phyloP scores from a whole-genome alignment of 1,140 invertebrate species.

The Ruditapes philippinarum region DNA sequence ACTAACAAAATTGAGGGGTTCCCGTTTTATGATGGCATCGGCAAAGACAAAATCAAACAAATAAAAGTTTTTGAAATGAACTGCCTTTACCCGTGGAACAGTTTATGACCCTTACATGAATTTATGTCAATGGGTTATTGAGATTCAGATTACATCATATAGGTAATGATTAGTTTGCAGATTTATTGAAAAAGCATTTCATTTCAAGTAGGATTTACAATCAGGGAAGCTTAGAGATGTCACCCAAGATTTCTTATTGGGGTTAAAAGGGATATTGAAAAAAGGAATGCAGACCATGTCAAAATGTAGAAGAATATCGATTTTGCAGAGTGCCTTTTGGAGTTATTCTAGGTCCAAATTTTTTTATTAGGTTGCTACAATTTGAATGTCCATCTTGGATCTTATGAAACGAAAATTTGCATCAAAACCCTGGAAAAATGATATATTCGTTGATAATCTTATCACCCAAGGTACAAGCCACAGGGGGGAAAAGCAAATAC shows the following conservation, averaged over 20 bases:
- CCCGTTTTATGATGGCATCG: no score
- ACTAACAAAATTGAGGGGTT: no score
- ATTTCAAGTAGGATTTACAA: neutral
- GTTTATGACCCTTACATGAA: no score
- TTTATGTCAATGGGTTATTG: no score
- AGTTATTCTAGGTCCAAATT: neutral
- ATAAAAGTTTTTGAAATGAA: no score
- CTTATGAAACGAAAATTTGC: neutral
- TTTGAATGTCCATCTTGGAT: neutral
- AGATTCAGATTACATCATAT: neutral
- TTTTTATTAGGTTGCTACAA: neutral
- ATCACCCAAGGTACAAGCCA: neutral
- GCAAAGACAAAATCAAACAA: no score
- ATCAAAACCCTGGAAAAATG: neutral
- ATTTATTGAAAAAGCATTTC: neutral
- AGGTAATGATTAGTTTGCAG: neutral
- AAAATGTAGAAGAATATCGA: neutral
- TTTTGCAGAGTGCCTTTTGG: constrained; percentile 5
- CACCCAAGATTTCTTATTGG: neutral
- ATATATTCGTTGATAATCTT: neutral
- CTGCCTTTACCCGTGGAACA: no score
- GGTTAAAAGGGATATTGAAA: neutral
- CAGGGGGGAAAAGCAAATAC: neutral
- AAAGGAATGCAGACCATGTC: neutral
- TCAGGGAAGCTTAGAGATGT: neutral